Base-by-base conservation (phyloP, 2,113 vertebrate genomes). In the Kryptolebias marmoratus region DNA sequence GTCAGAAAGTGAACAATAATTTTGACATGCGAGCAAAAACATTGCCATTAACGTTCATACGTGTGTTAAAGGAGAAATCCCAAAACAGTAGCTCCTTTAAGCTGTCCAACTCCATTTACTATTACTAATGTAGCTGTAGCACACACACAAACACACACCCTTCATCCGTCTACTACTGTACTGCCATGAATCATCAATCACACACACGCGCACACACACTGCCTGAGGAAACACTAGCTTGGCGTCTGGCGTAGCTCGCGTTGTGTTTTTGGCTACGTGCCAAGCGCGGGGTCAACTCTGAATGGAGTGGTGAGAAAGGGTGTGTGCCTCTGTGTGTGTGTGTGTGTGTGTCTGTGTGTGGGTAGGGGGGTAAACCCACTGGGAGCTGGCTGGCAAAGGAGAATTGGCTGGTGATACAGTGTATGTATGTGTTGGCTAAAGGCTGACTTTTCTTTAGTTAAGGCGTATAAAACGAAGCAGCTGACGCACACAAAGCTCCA, bases 381-480 rank as follows among this genome's bases (percentile, higher is more conserved):
- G 96, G 94, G 96, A 96, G 97, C 95, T 97, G 95, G 92, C 95
- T 94, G 81, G 87, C 82, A 84, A 89, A 87, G 75, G 58, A 82
- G 81, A 85, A 82, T 83, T 90, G 90, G 89, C 85, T 83, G 73
- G 73, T 64, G 69, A 83, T 70, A 80, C 18, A 68, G 57, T 73
- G 76, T 75, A 83, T 79, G 81, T 45, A 55, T 66, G 80, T 79
- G 78, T 84, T 90, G 84, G 91, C 87, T 81, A 64, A 74, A 63
- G 72, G 68, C 83, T 52, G 75, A 82, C 76, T 80, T 90, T 87
- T 88, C 81, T 89, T 86, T 87, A 79, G 86, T 85, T 64, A 39
- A 76, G 73, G 67, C 62, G 27, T 79, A 69, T 70, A 80, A 85
- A 88, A 87, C 68, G 87, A 87, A 81, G 73, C 66, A 3, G 56